Percentiles rank a stretch among this genome's conserved stretches.
Evolutionary conservation across 2,113 vertebrate species (phyloP).

Genomic region (Tyto alba): DNA sequence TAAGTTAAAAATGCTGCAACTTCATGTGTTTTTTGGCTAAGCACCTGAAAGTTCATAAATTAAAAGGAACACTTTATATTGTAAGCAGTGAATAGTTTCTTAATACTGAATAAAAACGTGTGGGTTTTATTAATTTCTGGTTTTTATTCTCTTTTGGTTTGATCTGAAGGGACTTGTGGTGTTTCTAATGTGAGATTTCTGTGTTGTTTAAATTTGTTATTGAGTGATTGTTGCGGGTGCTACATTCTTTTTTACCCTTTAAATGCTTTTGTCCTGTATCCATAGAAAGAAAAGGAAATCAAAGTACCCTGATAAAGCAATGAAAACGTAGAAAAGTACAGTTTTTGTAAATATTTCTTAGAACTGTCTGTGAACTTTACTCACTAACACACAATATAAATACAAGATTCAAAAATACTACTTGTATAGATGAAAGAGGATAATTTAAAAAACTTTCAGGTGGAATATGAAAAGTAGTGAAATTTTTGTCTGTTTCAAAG

Average conservation of each 20-base stretch:
- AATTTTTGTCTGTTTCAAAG: not conserved
- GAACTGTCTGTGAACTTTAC: not conserved
- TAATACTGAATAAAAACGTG: not conserved
- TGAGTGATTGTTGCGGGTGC: not conserved
- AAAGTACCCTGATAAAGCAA: not conserved
- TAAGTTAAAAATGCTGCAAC: not conserved
- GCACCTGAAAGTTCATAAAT: not conserved
- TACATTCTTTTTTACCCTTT: not conserved
- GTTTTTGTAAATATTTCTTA: not conserved
- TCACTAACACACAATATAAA: not conserved
- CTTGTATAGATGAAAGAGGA: not conserved
- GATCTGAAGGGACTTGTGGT: not conserved
- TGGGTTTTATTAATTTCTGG: not conserved
- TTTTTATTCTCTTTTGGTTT: not conserved
- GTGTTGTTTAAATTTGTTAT: not conserved
- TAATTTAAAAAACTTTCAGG: not conserved
- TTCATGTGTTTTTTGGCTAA: not conserved
- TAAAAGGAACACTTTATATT: not conserved
- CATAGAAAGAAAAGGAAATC: not conserved
- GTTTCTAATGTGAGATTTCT: not conserved
- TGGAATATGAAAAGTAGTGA: not conserved
- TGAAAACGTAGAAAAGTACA: not conserved
- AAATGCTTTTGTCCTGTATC: not conserved
- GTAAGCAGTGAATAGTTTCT: not conserved
- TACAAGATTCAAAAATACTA: not conserved